Evolutionary conservation across 2,888 invertebrate genomes (phyloP).

Genomic region (Thereva nobilitata): DNA sequence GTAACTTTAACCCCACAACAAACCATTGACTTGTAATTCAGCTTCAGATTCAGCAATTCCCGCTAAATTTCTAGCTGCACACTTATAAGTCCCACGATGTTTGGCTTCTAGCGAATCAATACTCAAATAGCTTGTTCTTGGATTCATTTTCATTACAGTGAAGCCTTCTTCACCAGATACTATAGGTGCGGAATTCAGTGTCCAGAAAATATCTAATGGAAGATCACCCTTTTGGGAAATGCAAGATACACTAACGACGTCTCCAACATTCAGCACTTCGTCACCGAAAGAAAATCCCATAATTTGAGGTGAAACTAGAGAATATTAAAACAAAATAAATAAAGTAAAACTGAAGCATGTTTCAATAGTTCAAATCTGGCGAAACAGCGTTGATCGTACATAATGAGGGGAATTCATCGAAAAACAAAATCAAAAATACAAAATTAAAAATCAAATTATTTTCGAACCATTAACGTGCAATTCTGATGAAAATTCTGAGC

Average conservation of each 20-base stretch:
- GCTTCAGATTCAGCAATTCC: conserved; percentile 61
- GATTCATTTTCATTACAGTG: conserved; percentile 62
- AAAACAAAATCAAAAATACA: conserved; percentile 28
- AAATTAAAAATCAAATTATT: conserved; percentile 13
- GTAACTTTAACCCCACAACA: conserved; percentile 40
- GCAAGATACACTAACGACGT: conserved; percentile 68
- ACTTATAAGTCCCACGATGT: conserved; percentile 69
- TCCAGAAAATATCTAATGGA: conserved; percentile 75
- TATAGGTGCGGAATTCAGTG: conserved; percentile 64
- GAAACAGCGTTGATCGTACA: conserved; percentile 22
- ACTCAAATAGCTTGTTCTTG: conserved; percentile 64
- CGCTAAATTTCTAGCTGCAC: conserved; percentile 66
- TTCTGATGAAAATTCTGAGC: conserved; percentile 66
- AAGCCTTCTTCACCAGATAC: conserved; percentile 67
- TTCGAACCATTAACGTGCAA: conserved; percentile 71
- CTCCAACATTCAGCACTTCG: conserved; percentile 65
- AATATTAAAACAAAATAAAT: too few relatives aligned
- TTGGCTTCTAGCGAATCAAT: conserved; percentile 65
- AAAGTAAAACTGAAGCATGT: too few relatives aligned
- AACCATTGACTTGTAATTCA: conserved; percentile 67
- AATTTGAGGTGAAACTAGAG: conserved; percentile 60
- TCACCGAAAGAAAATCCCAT: conserved; percentile 65
- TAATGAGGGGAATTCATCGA: background rate
- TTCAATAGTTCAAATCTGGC: background rate
- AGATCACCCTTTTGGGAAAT: conserved; percentile 75